Evolutionary conservation across 2,113 vertebrate species (phyloP).

Genomic region (Butorides virescens): DNA sequence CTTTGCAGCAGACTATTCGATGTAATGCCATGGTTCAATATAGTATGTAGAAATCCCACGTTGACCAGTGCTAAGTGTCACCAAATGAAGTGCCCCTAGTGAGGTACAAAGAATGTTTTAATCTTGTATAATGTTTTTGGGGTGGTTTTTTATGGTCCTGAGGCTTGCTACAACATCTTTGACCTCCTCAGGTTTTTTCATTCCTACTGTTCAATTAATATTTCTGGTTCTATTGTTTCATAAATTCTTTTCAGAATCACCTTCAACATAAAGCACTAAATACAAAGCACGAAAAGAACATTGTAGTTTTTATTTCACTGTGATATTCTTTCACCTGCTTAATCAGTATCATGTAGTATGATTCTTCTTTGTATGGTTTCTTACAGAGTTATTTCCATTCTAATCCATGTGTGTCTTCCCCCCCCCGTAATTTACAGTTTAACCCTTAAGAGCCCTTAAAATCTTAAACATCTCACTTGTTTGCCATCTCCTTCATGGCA

Average conservation of each 20-base stretch:
- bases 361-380: background rate
- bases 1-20: background rate
- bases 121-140: background rate
- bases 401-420: background rate
- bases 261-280: background rate
- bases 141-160: background rate
- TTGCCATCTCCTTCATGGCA: background rate
- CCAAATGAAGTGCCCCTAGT: background rate
- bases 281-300: background rate
- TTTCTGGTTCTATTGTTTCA: background rate
- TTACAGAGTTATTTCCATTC: background rate
- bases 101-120: background rate
- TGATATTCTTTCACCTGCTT: background rate
- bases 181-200: background rate
- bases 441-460: background rate
- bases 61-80: background rate
- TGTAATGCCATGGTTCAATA: background rate
- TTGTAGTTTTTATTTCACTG: background rate
- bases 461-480: background rate
- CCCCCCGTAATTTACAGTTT: background rate
- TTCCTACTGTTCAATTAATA: background rate
- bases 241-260: background rate
- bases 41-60: background rate
- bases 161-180: background rate
- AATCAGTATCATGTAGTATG: background rate